A percentile compares a stretch with the other conserved stretches of the same genome.
Evolutionary conservation across 2,888 invertebrate species (phyloP).

Genomic region (Volucella inanis): DNA sequence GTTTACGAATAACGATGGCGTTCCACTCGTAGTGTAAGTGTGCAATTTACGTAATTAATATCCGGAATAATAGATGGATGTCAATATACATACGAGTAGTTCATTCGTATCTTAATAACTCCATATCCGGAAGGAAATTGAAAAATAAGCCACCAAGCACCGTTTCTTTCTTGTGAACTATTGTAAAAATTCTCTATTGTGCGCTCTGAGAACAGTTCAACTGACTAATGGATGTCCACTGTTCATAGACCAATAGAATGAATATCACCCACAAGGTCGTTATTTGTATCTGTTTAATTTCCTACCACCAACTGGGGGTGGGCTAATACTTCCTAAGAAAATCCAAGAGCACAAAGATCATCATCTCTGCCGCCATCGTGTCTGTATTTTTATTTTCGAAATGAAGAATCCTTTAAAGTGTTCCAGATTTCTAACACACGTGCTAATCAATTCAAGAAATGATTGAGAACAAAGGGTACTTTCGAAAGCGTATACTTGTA

Average conservation of each 20-base stretch:
- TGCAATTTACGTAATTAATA: constrained; percentile 78
- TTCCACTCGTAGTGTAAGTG: constrained; percentile 37
- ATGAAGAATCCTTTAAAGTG: constrained; percentile 17
- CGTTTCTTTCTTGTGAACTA: too few species aligned
- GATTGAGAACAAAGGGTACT: background rate
- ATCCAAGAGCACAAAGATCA: background rate
- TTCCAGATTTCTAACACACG: constrained; percentile 5
- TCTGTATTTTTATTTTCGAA: constrained; percentile 22
- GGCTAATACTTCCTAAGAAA: constrained; percentile 23
- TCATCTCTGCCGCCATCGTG: constrained; percentile 18
- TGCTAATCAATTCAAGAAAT: constrained; percentile 9
- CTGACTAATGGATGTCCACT: background rate
- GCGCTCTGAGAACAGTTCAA: background rate
- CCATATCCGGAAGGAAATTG: constrained; percentile 63
- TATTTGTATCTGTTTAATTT: constrained; percentile 18
- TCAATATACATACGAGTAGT: constrained; percentile 55
- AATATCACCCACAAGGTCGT: constrained; percentile 30
- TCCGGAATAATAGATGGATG: constrained; percentile 75
- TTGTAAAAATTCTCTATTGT: constrained; percentile 10
- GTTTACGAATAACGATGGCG: background rate
- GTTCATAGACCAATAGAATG: background rate
- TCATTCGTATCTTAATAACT: constrained; percentile 29
- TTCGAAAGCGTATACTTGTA: background rate
- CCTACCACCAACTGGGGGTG: constrained; percentile 1
- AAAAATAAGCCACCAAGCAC: constrained; percentile 1